Conservation (phyloP, 1,140 invertebrate species). For the Drosophila equinoxialis region DNA sequence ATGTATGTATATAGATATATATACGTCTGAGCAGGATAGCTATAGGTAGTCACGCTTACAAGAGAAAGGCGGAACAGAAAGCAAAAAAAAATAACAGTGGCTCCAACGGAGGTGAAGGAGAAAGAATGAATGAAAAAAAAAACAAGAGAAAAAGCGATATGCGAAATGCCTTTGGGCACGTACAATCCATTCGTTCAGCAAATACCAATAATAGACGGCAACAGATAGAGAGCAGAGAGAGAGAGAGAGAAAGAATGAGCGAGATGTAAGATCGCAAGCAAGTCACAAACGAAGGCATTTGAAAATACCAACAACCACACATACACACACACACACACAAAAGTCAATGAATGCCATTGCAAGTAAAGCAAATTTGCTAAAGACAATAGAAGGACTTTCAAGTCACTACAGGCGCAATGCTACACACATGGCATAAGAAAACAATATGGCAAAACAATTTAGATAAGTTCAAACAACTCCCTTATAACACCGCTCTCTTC, state of each 20-base stretch:
- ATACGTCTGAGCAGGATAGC: neutral
- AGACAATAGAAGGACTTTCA: conserved; percentile 70
- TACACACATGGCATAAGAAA: conserved; percentile 78
- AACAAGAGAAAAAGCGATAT: conserved; percentile 60
- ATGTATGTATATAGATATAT: neutral
- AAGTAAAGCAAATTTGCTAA: conserved; percentile 80
- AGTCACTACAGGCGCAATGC: conserved; percentile 30
- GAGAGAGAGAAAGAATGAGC: neutral
- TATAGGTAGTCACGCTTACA: conserved; percentile 26
- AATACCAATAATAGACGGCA: conserved; percentile 78
- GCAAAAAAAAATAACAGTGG: conserved; percentile 6
- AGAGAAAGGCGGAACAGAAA: conserved; percentile 62
- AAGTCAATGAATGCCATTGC: conserved; percentile 75
- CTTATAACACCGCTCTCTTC: conserved; percentile 18
- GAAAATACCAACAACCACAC: conserved; percentile 49
- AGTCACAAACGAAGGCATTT: conserved; percentile 60
- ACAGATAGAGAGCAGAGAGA: conserved; percentile 31
- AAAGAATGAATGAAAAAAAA: neutral
- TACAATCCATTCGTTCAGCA: conserved; percentile 81
- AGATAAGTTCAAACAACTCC: conserved; percentile 79
- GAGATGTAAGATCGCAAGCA: neutral
- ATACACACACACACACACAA: conserved; percentile 53
- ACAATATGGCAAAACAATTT: conserved; percentile 81
- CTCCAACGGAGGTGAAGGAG: neutral
- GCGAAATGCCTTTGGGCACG: conserved; percentile 75